Evolutionary conservation across 2,888 invertebrate genomes (phyloP), one percentile per base, ranked within the genome.

Genomic region (Lasioglossum marginatum): DNA sequence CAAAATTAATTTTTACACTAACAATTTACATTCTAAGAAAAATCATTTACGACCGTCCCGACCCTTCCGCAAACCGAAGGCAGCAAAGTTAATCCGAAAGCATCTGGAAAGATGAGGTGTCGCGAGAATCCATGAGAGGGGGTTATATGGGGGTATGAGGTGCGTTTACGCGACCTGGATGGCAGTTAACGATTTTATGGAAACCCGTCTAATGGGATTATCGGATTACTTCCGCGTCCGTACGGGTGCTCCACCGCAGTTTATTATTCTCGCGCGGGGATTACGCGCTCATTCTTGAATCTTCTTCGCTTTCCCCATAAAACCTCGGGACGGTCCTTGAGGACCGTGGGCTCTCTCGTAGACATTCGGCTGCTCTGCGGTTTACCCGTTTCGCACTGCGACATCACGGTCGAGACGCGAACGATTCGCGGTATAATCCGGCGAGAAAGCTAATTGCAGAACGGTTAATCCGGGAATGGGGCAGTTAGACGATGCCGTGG

Each of bases 141-240:
- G 60, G 27, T 60, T 27, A 60, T 27, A 14, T 27, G 27, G 60
- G 60, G 60, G 27, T 16, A 27, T 14, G 60, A 5, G 71, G 78
- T 75, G 72, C 80, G 86, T 87, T 86, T 77, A 79, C 71, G 83
- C 52, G 81, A 77, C 34, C 76, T 52, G 82, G 78, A 74, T 74
- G 81, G 83, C 81, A 88, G 85, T 88, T 91, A 91, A 91, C 90
- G 91, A 91, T 91, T 91, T 91, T 90, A 91, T 90, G 91, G 90
- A 85, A 85, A 87, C 88, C 77, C 90, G 85, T 90, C 89, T 90
- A 89, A 91, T 89, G 87, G 88, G 91, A 89, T 91, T 91, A 91
- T 90, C 89, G 86, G 91, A 91, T 91, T 91, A 91, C 88, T 90
- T 87, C 79, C 89, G 83, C 88, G 90, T 89, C 86, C 87, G 89